Conservation (phyloP, 2,113 vertebrate species). For the Tympanuchus pallidicinctus region DNA sequence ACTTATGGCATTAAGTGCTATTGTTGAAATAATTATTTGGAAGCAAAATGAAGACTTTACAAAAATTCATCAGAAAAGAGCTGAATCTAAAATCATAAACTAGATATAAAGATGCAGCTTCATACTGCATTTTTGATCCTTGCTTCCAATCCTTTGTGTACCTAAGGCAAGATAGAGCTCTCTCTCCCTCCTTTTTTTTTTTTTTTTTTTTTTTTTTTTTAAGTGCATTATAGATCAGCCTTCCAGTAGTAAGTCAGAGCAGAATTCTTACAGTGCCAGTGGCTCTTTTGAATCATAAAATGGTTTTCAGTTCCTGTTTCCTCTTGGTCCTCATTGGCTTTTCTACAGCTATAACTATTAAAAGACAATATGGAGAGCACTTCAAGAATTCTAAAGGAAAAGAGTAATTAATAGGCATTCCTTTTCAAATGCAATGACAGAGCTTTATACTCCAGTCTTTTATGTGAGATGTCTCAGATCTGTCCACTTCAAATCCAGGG, state of each 20-base stretch:
- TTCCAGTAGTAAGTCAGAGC: neutral
- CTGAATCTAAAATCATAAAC: neutral
- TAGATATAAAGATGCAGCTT: neutral
- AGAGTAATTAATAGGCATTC: neutral
- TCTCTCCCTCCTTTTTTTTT: neutral
- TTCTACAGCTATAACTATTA: neutral
- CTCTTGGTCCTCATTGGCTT: neutral
- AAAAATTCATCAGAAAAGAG: neutral
- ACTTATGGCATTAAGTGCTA: neutral
- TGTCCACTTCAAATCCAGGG: neutral
- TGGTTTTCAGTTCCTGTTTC: neutral
- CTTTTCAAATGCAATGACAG: neutral
- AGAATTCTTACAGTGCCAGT: neutral
- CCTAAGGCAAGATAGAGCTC: neutral
- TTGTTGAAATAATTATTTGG: neutral
- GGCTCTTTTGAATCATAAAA: neutral
- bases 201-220: neutral
- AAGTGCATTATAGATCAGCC: neutral
- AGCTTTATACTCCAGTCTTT: neutral
- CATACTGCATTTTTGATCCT: neutral
- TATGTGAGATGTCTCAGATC: neutral
- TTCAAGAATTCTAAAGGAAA: neutral
- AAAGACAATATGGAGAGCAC: neutral
- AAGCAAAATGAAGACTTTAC: neutral
- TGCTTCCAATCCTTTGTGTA: neutral